A percentile compares a stretch with the other conserved stretches of the same genome.
phyloP scores from a whole-genome alignment of 2,888 invertebrate genomes.

The Cryptocephalus moraei region DNA sequence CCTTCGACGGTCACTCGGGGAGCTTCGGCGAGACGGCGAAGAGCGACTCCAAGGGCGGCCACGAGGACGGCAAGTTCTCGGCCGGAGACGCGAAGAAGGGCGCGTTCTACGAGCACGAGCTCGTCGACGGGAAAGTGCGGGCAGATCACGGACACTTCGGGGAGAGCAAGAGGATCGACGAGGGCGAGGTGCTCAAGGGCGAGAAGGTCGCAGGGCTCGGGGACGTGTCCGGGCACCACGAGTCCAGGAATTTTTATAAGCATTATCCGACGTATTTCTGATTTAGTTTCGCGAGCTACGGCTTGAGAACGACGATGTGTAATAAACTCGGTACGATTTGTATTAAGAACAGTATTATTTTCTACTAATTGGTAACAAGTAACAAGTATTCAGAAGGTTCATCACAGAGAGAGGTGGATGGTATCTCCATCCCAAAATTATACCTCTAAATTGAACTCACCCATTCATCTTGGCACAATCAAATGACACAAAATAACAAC shows the following conservation, averaged over 20 bases:
- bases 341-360: too few species aligned
- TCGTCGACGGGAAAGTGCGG: constrained; percentile 45
- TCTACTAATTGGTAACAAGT: too few species aligned
- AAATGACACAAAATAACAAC: too few species aligned
- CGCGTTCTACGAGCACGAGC: constrained; percentile 45
- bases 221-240: constrained; percentile 48
- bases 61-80: constrained; percentile 46
- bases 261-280: constrained; percentile 24
- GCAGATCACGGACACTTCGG: constrained; percentile 49
- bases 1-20: constrained; percentile 46
- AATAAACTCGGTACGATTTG: too few species aligned
- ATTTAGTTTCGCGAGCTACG: constrained; percentile 22
- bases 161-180: constrained; percentile 46
- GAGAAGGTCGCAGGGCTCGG: constrained; percentile 50
- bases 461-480: too few species aligned
- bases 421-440: too few species aligned
- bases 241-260: constrained; percentile 46
- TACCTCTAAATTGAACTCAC: too few species aligned
- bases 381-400: too few species aligned
- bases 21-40: constrained; percentile 48
- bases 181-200: constrained; percentile 45
- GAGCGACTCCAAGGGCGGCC: constrained; percentile 49
- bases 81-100: constrained; percentile 46
- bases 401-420: too few species aligned
- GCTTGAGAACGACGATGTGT: too few species aligned